Evolutionary conservation across 2,797 vertebrate genomes (phyloP).

Genomic region (Rachycentron canadum): DNA sequence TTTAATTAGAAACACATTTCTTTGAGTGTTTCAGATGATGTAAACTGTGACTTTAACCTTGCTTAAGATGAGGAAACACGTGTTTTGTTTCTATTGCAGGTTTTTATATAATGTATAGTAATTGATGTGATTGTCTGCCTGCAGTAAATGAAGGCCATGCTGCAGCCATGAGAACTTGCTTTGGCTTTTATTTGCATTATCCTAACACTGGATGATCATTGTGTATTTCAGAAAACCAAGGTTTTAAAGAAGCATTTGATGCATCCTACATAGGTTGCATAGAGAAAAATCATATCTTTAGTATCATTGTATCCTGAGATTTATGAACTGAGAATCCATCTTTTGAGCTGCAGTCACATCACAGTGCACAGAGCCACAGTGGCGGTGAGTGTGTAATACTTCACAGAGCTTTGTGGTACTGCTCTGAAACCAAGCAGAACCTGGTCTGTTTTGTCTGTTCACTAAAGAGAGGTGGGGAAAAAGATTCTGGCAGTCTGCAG

Average conservation of each 20-base stretch:
- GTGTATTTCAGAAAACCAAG: conserved; percentile 1
- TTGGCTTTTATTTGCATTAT: conserved; percentile 16
- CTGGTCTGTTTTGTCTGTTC: conserved; percentile 50
- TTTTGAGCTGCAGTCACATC: conserved; percentile 44
- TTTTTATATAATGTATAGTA: background rate
- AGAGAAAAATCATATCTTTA: conserved; percentile 6
- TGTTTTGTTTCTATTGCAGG: background rate
- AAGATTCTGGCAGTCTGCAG: conserved; percentile 42
- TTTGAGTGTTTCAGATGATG: background rate
- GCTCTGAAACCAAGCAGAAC: conserved; percentile 48
- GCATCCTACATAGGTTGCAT: background rate
- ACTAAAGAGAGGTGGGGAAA: conserved; percentile 40
- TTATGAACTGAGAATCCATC: conserved; percentile 32
- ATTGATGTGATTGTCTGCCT: background rate
- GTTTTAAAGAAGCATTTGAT: background rate
- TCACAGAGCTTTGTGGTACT: conserved; percentile 52
- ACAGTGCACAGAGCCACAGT: conserved; percentile 11
- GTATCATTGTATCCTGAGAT: conserved; percentile 4
- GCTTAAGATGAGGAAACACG: background rate
- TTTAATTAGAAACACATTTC: background rate
- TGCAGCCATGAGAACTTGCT: background rate
- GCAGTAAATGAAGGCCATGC: background rate
- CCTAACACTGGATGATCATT: background rate
- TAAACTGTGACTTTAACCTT: background rate
- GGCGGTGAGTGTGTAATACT: conserved; percentile 45